Percentiles rank a stretch among this genome's conserved stretches.
These are phyloP conservation scores for Drosophila paulistorum DNA, from an alignment of 1,140 invertebrate species.

Conservation along the genomic window DNA sequence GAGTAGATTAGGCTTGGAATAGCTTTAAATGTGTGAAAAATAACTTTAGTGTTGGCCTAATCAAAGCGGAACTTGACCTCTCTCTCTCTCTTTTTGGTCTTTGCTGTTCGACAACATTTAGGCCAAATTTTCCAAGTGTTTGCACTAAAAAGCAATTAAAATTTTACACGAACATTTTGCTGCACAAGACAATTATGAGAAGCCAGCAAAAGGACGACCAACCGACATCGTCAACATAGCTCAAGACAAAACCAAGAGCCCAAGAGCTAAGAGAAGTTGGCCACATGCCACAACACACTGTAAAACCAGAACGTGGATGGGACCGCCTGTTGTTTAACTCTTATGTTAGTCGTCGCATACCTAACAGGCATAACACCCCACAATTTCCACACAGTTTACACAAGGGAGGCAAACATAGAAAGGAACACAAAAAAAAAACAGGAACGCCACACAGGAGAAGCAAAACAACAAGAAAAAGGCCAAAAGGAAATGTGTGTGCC, in stretches of 20 bases:
- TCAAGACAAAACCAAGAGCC: conserved; percentile 60
- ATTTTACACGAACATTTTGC: conserved; percentile 76
- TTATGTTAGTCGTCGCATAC: conserved; percentile 39
- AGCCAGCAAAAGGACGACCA: conserved; percentile 12
- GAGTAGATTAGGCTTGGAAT: neutral
- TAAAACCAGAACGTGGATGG: conserved; percentile 3
- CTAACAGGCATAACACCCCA: conserved; percentile 73
- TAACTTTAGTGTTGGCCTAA: neutral
- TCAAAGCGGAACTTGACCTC: neutral
- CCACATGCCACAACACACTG: conserved; percentile 61
- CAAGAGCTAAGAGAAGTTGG: conserved; percentile 33
- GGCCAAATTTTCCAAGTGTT: conserved; percentile 74
- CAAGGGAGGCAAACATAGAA: conserved; percentile 14
- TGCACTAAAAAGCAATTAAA: conserved; percentile 80
- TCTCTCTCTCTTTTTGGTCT: neutral
- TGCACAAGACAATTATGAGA: conserved; percentile 74
- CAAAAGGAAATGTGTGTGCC: conserved; percentile 52
- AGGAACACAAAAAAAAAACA: conserved; percentile 39
- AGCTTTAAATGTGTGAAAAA: neutral
- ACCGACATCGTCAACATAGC: conserved; percentile 50
- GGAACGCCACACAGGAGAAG: conserved; percentile 33
- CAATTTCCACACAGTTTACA: conserved; percentile 62
- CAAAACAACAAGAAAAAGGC: conserved; percentile 41
- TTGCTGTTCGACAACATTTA: conserved; percentile 12
- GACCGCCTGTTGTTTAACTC: conserved; percentile 60